A percentile compares a stretch with the other conserved stretches of the same genome.
These are phyloP conservation scores for Chymomyza costata DNA, from an alignment of 1,140 invertebrate genomes.

Conservation along the genomic window DNA sequence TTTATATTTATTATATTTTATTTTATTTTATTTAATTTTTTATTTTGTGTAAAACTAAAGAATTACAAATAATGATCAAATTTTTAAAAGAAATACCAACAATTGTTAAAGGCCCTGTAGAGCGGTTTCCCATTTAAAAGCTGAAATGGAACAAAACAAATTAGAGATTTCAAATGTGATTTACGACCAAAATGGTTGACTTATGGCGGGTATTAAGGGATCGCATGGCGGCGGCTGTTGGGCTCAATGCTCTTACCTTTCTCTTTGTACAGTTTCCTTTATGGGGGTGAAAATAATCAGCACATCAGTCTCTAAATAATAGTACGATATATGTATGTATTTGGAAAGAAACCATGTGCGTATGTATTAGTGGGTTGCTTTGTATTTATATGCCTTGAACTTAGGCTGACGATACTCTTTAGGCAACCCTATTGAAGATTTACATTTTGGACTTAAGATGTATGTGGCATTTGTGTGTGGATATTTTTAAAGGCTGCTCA, in stretches of 20 bases:
- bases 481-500: background rate
- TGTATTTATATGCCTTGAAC: too few relatives aligned
- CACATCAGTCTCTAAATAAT: constrained; percentile 1
- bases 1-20: too few relatives aligned
- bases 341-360: too few relatives aligned
- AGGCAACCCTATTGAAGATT: background rate
- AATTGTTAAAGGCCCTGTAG: too few relatives aligned
- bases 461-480: background rate
- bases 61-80: too few relatives aligned
- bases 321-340: too few relatives aligned
- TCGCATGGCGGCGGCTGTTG: constrained; percentile 24
- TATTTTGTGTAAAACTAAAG: too few relatives aligned
- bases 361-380: too few relatives aligned
- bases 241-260: constrained; percentile 10
- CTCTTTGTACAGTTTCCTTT: background rate
- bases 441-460: background rate
- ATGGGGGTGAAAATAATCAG: constrained; percentile 18
- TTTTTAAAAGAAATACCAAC: too few relatives aligned
- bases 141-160: constrained; percentile 62
- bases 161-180: constrained; percentile 69
- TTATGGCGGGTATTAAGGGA: constrained; percentile 66
- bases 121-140: too few relatives aligned
- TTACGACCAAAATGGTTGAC: constrained; percentile 69
- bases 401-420: too few relatives aligned
- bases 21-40: too few relatives aligned